Percentiles rank a stretch among this genome's conserved stretches.
phyloP scores from a whole-genome alignment of 1,140 invertebrate genomes.

The Dicyema japonicum region DNA sequence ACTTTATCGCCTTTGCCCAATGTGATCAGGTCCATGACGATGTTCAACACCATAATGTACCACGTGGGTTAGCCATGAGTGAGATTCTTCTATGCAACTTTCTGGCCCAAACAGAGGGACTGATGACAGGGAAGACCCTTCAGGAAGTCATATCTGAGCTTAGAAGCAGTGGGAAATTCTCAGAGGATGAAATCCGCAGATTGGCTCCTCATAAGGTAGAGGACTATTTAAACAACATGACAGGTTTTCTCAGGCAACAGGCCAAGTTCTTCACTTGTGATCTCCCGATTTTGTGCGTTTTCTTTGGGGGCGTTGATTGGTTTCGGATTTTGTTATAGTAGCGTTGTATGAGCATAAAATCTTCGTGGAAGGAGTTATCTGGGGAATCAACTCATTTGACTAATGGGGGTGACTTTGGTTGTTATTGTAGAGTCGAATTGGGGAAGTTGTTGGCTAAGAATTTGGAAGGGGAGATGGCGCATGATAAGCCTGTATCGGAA shows the following conservation, averaged over 20 bases:
- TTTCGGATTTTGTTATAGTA: slow-evolving; percentile 25
- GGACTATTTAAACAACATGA: slow-evolving; percentile 5
- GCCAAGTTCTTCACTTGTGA: slow-evolving; percentile 82
- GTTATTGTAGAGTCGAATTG: slow-evolving; percentile 43
- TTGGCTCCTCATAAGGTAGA: slow-evolving; percentile 45
- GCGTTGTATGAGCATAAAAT: slow-evolving; percentile 94
- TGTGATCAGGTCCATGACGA: slow-evolving; percentile 55
- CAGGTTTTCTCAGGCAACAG: slow-evolving; percentile 67
- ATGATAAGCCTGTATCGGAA: slow-evolving; percentile 24
- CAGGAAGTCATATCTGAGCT: slow-evolving; percentile 13
- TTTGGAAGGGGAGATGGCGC: slow-evolving; percentile 60
- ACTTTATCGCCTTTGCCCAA: slow-evolving; percentile 68
- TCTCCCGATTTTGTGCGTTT: slow-evolving; percentile 64
- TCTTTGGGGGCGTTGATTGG: slow-evolving; percentile 71
- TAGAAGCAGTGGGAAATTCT: slow-evolving; percentile 9
- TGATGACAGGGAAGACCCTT: slow-evolving; percentile 22
- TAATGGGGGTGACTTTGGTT: slow-evolving; percentile 55
- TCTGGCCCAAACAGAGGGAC: slow-evolving; percentile 64
- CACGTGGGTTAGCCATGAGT: slow-evolving; percentile 3
- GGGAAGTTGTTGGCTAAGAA: slow-evolving; percentile 88
- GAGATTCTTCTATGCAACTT: slow-evolving; percentile 81
- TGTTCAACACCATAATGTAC: slow-evolving; percentile 25
- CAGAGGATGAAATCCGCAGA: slow-evolving; percentile 31
- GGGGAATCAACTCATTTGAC: slow-evolving; percentile 97
- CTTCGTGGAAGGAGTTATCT: slow-evolving; percentile 80